Conservation (phyloP, 2,888 invertebrate genomes). For the Bursaphelenchus okinawaensis region DNA sequence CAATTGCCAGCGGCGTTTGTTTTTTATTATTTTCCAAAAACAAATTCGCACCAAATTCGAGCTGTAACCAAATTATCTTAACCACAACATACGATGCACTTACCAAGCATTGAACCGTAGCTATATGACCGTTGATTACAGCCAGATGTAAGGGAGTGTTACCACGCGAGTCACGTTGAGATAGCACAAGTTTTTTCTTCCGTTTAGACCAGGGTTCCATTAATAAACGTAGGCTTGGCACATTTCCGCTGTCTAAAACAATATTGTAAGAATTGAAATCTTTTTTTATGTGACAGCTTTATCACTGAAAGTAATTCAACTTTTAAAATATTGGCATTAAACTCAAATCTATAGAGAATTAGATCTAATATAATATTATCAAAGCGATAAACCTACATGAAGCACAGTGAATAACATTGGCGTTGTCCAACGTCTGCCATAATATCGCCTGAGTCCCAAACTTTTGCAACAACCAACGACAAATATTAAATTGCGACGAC, state of each 20-base stretch:
- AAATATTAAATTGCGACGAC: slow-evolving; percentile 42
- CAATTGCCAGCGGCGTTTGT: neutral
- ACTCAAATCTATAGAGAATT: too few relatives aligned
- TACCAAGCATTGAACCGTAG: slow-evolving; percentile 41
- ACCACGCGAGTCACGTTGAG: slow-evolving; percentile 42
- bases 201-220: slow-evolving; percentile 37
- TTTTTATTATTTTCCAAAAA: neutral
- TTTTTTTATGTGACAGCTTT: too few relatives aligned
- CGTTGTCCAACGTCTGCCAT: slow-evolving; percentile 45
- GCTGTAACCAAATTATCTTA: neutral
- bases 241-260: slow-evolving; percentile 45
- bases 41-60: neutral
- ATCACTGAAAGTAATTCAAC: too few relatives aligned
- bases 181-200: slow-evolving; percentile 36
- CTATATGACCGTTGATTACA: slow-evolving; percentile 43
- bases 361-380: too few relatives aligned
- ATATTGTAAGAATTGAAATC: too few relatives aligned
- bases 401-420: slow-evolving; percentile 50
- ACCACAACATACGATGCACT: slow-evolving; percentile 30
- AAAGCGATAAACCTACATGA: slow-evolving; percentile 33
- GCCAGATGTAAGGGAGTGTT: slow-evolving; percentile 54
- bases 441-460: slow-evolving; percentile 35
- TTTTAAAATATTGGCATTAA: too few relatives aligned
- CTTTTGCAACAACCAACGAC: slow-evolving; percentile 36
- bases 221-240: slow-evolving; percentile 37